A percentile compares a stretch with the other conserved stretches of the same genome.
Evolutionary conservation across 2,888 invertebrate genomes (phyloP).

Genomic region (Apodemia hepburni): DNA sequence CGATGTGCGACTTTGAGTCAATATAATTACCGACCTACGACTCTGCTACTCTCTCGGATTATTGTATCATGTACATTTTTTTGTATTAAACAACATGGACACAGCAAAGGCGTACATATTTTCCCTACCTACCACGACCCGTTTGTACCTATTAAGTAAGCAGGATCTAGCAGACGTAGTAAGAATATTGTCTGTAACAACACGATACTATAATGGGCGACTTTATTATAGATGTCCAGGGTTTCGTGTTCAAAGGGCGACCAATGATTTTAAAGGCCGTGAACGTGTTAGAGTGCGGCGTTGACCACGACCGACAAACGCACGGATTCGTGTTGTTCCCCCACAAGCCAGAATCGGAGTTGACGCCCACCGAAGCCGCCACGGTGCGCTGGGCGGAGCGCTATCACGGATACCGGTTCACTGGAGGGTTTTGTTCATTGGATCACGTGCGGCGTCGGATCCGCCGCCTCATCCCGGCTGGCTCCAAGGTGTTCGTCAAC

Average conservation of each 20-base stretch:
- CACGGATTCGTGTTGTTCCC: too few species aligned
- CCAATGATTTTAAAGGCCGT: conserved; percentile 15
- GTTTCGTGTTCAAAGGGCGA: conserved; percentile 5
- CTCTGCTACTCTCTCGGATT: not conserved
- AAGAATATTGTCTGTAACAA: conserved; percentile 4
- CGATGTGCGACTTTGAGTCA: not conserved
- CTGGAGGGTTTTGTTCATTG: too few species aligned
- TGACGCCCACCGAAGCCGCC: too few species aligned
- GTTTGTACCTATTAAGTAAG: not conserved
- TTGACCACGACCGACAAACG: too few species aligned
- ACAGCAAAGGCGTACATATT: not conserved
- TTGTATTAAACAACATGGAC: not conserved
- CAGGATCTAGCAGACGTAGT: not conserved
- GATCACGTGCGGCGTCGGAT: conserved; percentile 2
- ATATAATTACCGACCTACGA: not conserved
- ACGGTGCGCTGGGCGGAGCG: too few species aligned
- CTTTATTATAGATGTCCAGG: conserved; percentile 15
- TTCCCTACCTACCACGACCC: not conserved
- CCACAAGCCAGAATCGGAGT: too few species aligned
- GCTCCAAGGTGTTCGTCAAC: conserved; percentile 15
- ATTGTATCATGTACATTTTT: too few species aligned
- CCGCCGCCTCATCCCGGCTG: conserved; percentile 5
- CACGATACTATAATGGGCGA: not conserved
- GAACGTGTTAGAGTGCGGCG: conserved; percentile 5
- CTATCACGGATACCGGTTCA: too few species aligned